A percentile compares a stretch with the other conserved stretches of the same genome.
phyloP scores from a whole-genome alignment of 2,888 invertebrate genomes.

The Himalopsyche kuldschensis region DNA sequence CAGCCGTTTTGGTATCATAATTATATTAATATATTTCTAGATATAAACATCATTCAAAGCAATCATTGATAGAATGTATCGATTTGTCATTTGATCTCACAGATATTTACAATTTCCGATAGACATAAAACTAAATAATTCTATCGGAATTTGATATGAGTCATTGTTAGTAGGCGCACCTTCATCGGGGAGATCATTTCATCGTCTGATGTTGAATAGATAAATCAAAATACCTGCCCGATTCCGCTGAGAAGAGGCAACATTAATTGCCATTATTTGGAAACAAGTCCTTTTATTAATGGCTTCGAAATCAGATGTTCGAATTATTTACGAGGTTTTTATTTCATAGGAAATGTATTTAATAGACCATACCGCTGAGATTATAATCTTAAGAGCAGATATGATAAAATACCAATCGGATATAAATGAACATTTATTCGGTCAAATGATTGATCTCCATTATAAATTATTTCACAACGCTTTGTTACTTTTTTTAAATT shows the following conservation, averaged over 20 bases:
- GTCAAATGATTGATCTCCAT: background rate
- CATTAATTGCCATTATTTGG: background rate
- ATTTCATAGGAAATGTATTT: background rate
- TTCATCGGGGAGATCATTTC: background rate
- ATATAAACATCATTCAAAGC: too few relatives aligned
- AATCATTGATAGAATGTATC: too few relatives aligned
- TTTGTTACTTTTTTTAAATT: background rate
- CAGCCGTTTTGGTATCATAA: too few relatives aligned
- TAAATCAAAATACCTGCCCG: background rate
- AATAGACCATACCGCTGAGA: background rate
- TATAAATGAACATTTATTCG: background rate
- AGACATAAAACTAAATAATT: background rate
- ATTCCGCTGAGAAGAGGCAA: background rate
- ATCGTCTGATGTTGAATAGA: background rate
- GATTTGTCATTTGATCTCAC: too few relatives aligned
- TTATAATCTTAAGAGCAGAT: background rate
- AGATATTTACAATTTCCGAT: background rate
- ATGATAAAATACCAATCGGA: background rate
- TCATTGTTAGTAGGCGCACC: background rate
- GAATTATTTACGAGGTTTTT: background rate
- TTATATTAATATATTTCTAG: too few relatives aligned
- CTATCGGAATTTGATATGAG: background rate
- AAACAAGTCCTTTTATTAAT: conserved; percentile 1
- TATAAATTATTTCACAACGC: background rate
- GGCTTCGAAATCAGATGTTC: background rate